A percentile compares a stretch with the other conserved stretches of the same genome.
Conservation (phyloP, 2,797 vertebrate species). For the Epinephelus awoara region DNA sequence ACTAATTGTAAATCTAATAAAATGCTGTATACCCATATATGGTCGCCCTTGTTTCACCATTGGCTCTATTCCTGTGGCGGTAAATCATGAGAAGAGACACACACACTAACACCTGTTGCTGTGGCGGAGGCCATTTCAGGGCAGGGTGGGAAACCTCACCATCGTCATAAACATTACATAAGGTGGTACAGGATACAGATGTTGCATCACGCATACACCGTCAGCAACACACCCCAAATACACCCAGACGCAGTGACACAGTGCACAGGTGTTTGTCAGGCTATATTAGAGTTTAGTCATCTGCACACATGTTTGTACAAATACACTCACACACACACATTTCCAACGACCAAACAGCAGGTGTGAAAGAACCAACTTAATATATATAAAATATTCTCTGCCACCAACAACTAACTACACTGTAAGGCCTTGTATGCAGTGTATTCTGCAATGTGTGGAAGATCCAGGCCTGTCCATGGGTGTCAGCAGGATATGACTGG, state of each 20-base stretch:
- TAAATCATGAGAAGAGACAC: constrained; percentile 43
- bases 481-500: constrained; percentile 62
- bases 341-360: constrained; percentile 7
- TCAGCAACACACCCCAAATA: background rate
- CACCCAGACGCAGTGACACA: background rate
- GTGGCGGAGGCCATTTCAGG: constrained; percentile 25
- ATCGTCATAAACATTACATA: constrained; percentile 37
- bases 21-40: constrained; percentile 1
- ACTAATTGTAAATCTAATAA: background rate
- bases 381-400: background rate
- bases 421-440: background rate
- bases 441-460: constrained; percentile 27
- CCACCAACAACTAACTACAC: background rate
- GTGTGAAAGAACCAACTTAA: background rate
- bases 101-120: constrained; percentile 52
- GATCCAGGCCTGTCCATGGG: background rate
- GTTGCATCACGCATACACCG: constrained; percentile 46
- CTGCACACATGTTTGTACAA: background rate
- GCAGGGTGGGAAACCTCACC: constrained; percentile 23
- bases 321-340: background rate
- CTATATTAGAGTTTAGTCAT: constrained; percentile 30
- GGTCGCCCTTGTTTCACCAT: constrained; percentile 16
- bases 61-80: constrained; percentile 39
- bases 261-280: constrained; percentile 43
- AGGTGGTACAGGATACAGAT: constrained; percentile 59